These are phyloP conservation scores for Diadromus collaris DNA, from an alignment of 2,888 invertebrate genomes.

Conservation along the genomic window DNA sequence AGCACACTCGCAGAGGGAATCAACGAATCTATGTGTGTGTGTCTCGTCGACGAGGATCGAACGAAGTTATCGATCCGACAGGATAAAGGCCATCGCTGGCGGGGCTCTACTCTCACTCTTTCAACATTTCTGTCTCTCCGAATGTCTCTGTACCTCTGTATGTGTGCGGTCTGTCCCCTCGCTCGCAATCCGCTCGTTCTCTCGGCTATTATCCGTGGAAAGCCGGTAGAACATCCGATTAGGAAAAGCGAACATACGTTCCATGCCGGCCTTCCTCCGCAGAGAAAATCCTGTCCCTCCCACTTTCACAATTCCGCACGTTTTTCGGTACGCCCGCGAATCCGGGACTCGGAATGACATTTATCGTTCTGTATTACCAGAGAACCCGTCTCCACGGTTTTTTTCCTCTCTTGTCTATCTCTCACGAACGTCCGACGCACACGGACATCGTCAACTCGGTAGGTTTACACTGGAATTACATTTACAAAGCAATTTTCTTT, in stretches of 20 bases:
- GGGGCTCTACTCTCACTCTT: conserved; percentile 44
- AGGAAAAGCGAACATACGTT: conserved; percentile 76
- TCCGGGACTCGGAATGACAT: conserved; percentile 51
- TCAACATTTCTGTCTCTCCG: conserved; percentile 3
- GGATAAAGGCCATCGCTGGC: conserved; percentile 58
- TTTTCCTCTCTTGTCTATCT: conserved; percentile 3
- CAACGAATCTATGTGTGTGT: conserved; percentile 12
- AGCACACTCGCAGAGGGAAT: conserved; percentile 3
- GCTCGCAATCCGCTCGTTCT: conserved; percentile 70
- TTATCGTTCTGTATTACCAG: conserved; percentile 56
- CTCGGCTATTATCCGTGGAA: conserved; percentile 73
- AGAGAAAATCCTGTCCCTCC: conserved; percentile 45
- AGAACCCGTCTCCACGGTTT: conserved; percentile 24
- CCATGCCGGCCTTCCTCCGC: conserved; percentile 64
- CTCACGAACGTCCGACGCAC: conserved; percentile 14
- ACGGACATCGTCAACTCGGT: neutral
- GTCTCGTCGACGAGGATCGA: conserved; percentile 64
- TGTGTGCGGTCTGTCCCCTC: conserved; percentile 63
- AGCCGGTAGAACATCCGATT: conserved; percentile 76
- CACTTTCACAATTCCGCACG: conserved; percentile 40
- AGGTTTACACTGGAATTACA: conserved; percentile 3
- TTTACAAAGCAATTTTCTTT: neutral
- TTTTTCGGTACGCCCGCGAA: conserved; percentile 38
- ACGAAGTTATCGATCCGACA: conserved; percentile 73
- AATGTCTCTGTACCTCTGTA: neutral